Percentiles rank a stretch among this genome's conserved stretches.
Conservation (phyloP, 2,113 vertebrate genomes). For the Oncorhynchus keta region DNA sequence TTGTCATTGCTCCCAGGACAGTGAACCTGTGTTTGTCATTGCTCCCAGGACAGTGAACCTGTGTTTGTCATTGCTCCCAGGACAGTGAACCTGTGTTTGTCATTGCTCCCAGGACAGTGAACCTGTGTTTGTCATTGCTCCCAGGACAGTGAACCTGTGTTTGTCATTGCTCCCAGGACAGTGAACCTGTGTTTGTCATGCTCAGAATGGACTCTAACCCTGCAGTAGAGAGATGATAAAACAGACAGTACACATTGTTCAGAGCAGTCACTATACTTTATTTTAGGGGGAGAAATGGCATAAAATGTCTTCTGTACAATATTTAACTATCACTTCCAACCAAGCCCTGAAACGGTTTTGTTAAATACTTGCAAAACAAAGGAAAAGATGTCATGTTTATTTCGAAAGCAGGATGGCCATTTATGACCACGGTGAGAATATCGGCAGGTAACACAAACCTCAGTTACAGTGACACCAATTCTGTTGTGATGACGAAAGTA, state of each 20-base stretch:
- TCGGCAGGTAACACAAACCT: slow-evolving; percentile 23
- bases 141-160: no score
- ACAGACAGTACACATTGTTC: slow-evolving; percentile 19
- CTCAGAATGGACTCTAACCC: no score
- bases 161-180: no score
- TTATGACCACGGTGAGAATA: slow-evolving; percentile 69
- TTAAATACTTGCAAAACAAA: slow-evolving; percentile 77
- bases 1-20: neutral
- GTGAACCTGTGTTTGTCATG: neutral
- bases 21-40: no score
- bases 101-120: no score
- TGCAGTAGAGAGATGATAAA: neutral
- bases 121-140: no score
- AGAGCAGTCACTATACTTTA: slow-evolving; percentile 82
- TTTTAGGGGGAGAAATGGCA: slow-evolving; percentile 80
- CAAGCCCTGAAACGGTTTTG: slow-evolving; percentile 66
- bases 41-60: no score
- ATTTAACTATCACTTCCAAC: slow-evolving; percentile 89
- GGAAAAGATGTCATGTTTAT: slow-evolving; percentile 74
- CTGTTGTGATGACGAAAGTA: slow-evolving; percentile 71
- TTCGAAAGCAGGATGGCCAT: slow-evolving; percentile 83
- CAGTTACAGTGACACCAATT: slow-evolving; percentile 60
- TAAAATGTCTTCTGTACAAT: slow-evolving; percentile 92
- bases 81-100: no score
- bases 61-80: no score